Conservation (phyloP, 2,113 vertebrate species). For the Ailurus styani region DNA sequence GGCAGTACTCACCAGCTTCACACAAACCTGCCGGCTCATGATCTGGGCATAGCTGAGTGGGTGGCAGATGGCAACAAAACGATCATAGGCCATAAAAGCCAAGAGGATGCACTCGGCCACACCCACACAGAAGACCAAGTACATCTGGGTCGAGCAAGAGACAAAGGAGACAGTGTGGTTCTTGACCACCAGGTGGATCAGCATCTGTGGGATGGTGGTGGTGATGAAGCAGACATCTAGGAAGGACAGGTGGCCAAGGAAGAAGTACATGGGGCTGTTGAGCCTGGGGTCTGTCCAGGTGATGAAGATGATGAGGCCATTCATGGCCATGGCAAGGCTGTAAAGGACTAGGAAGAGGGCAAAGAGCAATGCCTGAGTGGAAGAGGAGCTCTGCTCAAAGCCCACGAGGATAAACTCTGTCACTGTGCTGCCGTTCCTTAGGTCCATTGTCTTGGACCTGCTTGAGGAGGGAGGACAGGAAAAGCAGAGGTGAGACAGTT, state of each 20-base stretch:
- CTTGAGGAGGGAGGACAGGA: neutral
- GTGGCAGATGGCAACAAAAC: slow-evolving; percentile 67
- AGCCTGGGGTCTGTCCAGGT: slow-evolving; percentile 48
- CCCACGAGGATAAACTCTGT: slow-evolving; percentile 53
- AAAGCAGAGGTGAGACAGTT: neutral
- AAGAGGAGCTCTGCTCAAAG: slow-evolving; percentile 36
- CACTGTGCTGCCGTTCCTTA: neutral
- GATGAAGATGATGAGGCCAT: slow-evolving; percentile 57
- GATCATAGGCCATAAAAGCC: slow-evolving; percentile 77
- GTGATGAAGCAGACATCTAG: slow-evolving; percentile 57
- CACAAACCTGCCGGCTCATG: slow-evolving; percentile 67
- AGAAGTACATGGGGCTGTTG: slow-evolving; percentile 54
- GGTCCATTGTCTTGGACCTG: neutral
- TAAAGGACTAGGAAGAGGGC: slow-evolving; percentile 44
- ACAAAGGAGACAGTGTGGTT: slow-evolving; percentile 26
- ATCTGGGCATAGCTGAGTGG: slow-evolving; percentile 73
- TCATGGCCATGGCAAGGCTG: slow-evolving; percentile 51
- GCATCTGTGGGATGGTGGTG: slow-evolving; percentile 53
- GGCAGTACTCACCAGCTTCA: slow-evolving; percentile 51
- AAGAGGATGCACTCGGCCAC: slow-evolving; percentile 35
- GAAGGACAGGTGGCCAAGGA: slow-evolving; percentile 54
- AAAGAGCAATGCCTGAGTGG: neutral
- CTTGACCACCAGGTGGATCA: slow-evolving; percentile 36
- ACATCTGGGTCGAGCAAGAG: slow-evolving; percentile 45
- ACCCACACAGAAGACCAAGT: neutral